These are phyloP conservation scores for Poeciliopsis retropinna DNA, from an alignment of 2,113 vertebrate species.

Conservation along the genomic window DNA sequence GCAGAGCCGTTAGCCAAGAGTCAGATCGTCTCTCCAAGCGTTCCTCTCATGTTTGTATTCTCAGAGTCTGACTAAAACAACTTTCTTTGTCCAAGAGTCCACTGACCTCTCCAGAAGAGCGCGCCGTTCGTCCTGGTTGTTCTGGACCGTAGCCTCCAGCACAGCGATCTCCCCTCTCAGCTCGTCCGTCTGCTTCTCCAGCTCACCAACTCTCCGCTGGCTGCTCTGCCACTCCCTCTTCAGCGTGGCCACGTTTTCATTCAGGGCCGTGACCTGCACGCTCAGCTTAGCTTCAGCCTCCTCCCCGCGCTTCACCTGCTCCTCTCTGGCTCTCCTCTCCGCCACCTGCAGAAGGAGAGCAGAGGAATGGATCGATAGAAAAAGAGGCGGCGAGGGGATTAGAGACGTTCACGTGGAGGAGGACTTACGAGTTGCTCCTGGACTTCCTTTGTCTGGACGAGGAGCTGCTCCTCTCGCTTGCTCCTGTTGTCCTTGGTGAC, in stretches of 20 bases:
- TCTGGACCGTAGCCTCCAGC: conserved; percentile 95
- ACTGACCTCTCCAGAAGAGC: conserved; percentile 91
- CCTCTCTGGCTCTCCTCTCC: conserved; percentile 87
- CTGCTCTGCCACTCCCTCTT: conserved; percentile 97
- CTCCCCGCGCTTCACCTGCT: conserved; percentile 84
- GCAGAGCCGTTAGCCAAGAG: neutral
- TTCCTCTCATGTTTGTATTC: neutral
- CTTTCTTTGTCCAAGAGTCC: neutral
- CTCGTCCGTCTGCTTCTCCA: conserved; percentile 96
- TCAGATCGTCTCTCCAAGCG: too few relatives aligned
- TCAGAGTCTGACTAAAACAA: neutral
- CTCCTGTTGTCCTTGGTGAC: conserved; percentile 80
- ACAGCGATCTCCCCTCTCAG: conserved; percentile 96
- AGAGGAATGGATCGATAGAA: neutral
- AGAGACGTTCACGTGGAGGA: neutral
- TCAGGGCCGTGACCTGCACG: conserved; percentile 91
- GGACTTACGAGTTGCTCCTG: conserved; percentile 81
- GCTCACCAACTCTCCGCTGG: conserved; percentile 88
- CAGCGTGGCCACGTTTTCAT: conserved; percentile 94
- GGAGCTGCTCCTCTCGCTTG: conserved; percentile 86
- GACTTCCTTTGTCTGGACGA: conserved; percentile 79
- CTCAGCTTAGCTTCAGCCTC: conserved; percentile 86
- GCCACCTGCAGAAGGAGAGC: conserved; percentile 68
- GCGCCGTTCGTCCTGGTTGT: conserved; percentile 96
- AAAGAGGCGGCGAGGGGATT: neutral